Conservation (phyloP, 2,888 invertebrate genomes). For the Orchestes rusci region DNA sequence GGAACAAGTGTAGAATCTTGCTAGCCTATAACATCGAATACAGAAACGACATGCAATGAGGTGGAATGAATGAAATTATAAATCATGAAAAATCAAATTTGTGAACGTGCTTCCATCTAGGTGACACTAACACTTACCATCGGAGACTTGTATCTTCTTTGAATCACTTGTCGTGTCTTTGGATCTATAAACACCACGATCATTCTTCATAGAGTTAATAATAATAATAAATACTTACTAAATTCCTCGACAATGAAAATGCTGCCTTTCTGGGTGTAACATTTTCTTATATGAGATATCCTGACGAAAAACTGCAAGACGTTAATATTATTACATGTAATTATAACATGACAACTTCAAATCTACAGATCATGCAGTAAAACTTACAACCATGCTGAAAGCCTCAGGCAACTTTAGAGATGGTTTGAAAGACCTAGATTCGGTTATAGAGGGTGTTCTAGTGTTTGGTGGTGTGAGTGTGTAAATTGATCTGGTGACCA, state of each 20-base stretch:
- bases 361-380: constrained; percentile 13
- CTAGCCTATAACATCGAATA: constrained; percentile 62
- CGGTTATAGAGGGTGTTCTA: constrained; percentile 26
- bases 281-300: constrained; percentile 97
- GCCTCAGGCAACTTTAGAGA: constrained; percentile 52
- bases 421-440: constrained; percentile 46
- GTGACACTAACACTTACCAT: constrained; percentile 68
- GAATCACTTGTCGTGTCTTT: constrained; percentile 92
- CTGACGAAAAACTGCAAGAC: constrained; percentile 97
- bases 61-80: neutral
- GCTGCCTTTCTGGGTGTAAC: constrained; percentile 98
- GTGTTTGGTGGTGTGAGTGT: constrained; percentile 25
- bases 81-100: neutral
- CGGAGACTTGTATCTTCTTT: constrained; percentile 94
- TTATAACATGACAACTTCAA: neutral
- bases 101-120: neutral
- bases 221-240: constrained; percentile 67
- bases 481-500: constrained; percentile 29
- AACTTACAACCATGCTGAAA: constrained; percentile 29
- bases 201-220: too few relatives aligned
- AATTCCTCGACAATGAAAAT: constrained; percentile 99
- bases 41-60: constrained; percentile 19
- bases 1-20: constrained; percentile 67
- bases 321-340: constrained; percentile 6
- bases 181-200: constrained; percentile 81